Evolutionary conservation across 2,888 invertebrate species (phyloP).

Genomic region (Trisateles emortualis): DNA sequence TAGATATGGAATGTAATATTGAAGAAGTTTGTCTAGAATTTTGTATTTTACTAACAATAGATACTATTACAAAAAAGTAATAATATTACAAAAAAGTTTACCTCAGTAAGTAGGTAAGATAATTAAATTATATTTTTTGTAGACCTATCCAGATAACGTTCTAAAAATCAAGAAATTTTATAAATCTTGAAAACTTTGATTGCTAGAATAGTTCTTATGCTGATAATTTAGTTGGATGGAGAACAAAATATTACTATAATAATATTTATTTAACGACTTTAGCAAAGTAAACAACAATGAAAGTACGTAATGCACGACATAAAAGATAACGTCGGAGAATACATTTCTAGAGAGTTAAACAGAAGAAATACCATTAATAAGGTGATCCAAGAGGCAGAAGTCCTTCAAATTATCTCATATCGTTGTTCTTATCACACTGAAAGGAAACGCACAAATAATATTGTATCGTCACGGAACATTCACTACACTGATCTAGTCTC

Average conservation of each 20-base stretch:
- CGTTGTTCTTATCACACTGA: constrained; percentile 76
- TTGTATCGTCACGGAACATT: constrained; percentile 58
- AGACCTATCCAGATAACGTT: neutral
- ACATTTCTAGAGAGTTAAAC: constrained; percentile 6
- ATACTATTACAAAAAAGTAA: too few relatives aligned
- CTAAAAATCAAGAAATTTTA: neutral
- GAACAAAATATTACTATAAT: constrained; percentile 4
- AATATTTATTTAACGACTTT: constrained; percentile 19
- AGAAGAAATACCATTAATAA: constrained; percentile 42
- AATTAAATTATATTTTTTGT: too few relatives aligned
- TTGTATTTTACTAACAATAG: too few relatives aligned
- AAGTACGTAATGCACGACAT: constrained; percentile 21
- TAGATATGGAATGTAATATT: too few relatives aligned
- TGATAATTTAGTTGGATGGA: neutral
- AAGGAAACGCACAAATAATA: constrained; percentile 75
- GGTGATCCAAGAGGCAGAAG: constrained; percentile 46
- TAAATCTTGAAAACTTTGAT: neutral
- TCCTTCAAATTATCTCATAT: constrained; percentile 74
- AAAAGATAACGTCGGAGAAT: constrained; percentile 5
- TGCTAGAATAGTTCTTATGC: neutral
- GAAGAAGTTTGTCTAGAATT: too few relatives aligned
- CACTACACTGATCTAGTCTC: constrained; percentile 29
- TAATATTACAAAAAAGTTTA: too few relatives aligned
- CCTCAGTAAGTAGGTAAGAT: too few relatives aligned
- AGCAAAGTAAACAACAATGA: constrained; percentile 41